Conservation (phyloP, 64 coral and sea anemone genomes). For the Dendronephthya gigantea region DNA sequence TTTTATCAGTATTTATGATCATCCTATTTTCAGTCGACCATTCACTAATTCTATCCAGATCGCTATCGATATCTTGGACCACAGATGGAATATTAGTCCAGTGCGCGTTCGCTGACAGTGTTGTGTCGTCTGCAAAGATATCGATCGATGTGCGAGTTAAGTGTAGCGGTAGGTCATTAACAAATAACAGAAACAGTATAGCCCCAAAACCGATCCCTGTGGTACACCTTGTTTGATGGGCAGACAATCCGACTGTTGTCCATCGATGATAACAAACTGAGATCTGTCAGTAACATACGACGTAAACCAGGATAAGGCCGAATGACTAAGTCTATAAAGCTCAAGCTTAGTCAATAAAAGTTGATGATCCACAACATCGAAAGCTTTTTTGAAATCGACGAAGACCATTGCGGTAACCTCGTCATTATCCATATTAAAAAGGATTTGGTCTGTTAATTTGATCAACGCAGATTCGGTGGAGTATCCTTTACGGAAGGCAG, state of each 20-base stretch:
- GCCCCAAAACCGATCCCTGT: background rate
- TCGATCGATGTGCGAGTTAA: background rate
- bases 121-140: background rate
- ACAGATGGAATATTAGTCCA: background rate
- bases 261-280: conserved; percentile 22
- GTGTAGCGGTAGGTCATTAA: background rate
- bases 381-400: conserved; percentile 4
- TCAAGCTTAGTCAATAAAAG: background rate
- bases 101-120: background rate
- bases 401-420: conserved; percentile 9
- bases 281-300: background rate
- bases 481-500: conserved; percentile 7
- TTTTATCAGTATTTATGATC: background rate
- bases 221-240: background rate
- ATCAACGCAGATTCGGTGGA: conserved; percentile 28
- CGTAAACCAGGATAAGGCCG: background rate
- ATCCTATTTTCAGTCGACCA: background rate
- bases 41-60: background rate
- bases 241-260: background rate
- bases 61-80: background rate
- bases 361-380: background rate
- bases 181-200: background rate
- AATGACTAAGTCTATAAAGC: background rate
- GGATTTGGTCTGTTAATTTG: background rate
- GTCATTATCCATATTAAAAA: conserved; percentile 25